Evolutionary conservation across 2,797 vertebrate species (phyloP), one percentile per base, ranked within the genome.

Genomic region (Rhynchotus rufescens): DNA sequence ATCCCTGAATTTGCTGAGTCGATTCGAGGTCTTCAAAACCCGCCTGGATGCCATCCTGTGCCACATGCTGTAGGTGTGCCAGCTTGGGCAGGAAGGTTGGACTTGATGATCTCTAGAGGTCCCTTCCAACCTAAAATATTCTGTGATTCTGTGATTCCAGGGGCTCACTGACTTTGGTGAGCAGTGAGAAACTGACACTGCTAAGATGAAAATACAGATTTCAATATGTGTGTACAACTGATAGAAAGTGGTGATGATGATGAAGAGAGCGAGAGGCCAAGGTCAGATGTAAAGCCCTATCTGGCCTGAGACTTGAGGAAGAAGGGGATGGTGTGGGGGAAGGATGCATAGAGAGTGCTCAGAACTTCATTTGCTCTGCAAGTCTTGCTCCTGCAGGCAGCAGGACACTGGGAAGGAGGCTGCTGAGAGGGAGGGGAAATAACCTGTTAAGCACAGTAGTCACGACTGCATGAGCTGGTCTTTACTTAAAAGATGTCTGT

Each of bases 301-400:
- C 65, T 86, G 84, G 52, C 54, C 87, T 76, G 65, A 73, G 84
- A 81, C 88, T 94, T 93, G 49, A 77, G 54, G 84, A 93, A 80
- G 65, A 86, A 74, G 30, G 76, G 67, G 92, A 91, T 82, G 42
- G 84, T 32, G 13, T 60, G 28, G 30, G 79, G 12, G 44, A 91
- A 93, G 93, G 88, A 81, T 78, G 85, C 15, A 3, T 47, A 64
- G 76, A 12, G 67, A 94, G 64, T 77, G 80, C 83, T 67, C 54
- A 42, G 80, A 93, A 52, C 28, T 95, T 93, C 19, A 10, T 71
- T 94, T 93, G 77, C 73, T 90, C 75, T 95, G 47, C 52, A 64
- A 69, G 52, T 81, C 34, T 42, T 82, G 38, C 45, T 89, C 38
- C 69, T 87, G 2, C 80, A 78, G 89, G 61, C 60, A 74, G 76